Evolutionary conservation across 2,113 vertebrate genomes (phyloP), one percentile per base, ranked within the genome.

Genomic region (Hypanus sabinus): DNA sequence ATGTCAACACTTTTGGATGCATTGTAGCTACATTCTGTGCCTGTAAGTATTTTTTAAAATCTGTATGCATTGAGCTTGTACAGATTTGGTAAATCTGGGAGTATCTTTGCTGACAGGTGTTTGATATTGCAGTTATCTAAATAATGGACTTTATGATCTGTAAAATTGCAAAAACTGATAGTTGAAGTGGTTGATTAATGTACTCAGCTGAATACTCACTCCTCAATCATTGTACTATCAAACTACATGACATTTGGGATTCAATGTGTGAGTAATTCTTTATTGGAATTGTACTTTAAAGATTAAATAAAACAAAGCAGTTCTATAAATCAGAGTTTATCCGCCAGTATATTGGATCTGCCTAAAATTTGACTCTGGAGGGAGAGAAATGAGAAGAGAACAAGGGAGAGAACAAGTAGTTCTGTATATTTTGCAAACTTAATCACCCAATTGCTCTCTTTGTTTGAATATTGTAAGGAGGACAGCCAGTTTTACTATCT

Each of bases 31-130:
- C 10, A n/a, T 93, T 36, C 38, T 93, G 85, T 62, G n/a, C n/a
- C 22, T 65, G 73, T 73, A 46, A 75, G 46, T 27, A 36, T 87
- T 90, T 73, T 93, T 70, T 46, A 38, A n/a, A 93, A 9, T 10
- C 70, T 68, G 88, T 14, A 22, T 71, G 71, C 90, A 92, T 71
- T 70, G 55, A 68, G 85, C 30, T 90, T 36, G 85, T 90, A 2
- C 14, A 9, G 71, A 33, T 90, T 90, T 90, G 57, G 62, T 65
- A 75, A 75, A 55, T 73, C 6, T 6, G 38, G 20, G 11, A 24
- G 71, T 16, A 93, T 73, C 36, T 46, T 46, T 93, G 91, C 20
- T 46, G 91, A 93, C 70, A 73, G 68, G 68, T 93, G 36, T 75
- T 11, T 24, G 22, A 73, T 93, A 73, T 55, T 71, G 36, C 46